phyloP scores from a whole-genome alignment of 1,140 invertebrate species.

The Drosophila kurseongensis region DNA sequence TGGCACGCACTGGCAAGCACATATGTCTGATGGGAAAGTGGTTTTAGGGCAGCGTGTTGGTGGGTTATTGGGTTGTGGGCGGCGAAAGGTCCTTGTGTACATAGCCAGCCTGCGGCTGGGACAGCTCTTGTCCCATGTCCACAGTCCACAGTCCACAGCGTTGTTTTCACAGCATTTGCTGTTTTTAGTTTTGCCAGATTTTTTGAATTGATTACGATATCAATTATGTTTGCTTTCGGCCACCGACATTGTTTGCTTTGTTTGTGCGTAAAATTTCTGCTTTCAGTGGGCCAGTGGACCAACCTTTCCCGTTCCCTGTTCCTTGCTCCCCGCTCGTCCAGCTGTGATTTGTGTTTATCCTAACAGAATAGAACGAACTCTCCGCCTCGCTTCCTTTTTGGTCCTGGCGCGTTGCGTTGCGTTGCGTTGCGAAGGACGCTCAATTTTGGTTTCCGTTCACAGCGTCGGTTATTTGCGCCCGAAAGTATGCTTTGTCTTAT shows the following conservation, averaged over 20 bases:
- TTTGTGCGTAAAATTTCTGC: conserved; percentile 68
- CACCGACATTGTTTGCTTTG: conserved; percentile 75
- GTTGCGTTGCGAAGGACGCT: conserved; percentile 36
- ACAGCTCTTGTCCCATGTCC: conserved; percentile 55
- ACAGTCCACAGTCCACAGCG: conserved; percentile 48
- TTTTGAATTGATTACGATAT: conserved; percentile 84
- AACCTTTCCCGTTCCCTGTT: background rate
- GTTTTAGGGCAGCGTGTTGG: conserved; percentile 21
- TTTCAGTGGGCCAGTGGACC: conserved; percentile 9
- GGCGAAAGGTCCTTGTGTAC: conserved; percentile 31
- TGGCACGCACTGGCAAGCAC: conserved; percentile 77
- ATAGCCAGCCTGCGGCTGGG: conserved; percentile 68
- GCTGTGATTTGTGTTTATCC: conserved; percentile 64
- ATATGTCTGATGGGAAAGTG: conserved; percentile 50
- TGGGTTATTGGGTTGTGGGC: background rate
- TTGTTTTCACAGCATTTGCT: conserved; percentile 77
- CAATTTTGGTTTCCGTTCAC: conserved; percentile 67
- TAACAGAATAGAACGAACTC: conserved; percentile 65
- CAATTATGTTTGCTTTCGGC: conserved; percentile 81
- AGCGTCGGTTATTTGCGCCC: conserved; percentile 73
- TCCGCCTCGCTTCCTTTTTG: conserved; percentile 15
- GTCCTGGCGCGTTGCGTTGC: conserved; percentile 6
- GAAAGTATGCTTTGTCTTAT: conserved; percentile 80
- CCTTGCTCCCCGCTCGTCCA: background rate
- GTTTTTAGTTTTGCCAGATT: conserved; percentile 79